phyloP scores from a whole-genome alignment of 2,797 vertebrate genomes.

The Emys orbicularis region DNA sequence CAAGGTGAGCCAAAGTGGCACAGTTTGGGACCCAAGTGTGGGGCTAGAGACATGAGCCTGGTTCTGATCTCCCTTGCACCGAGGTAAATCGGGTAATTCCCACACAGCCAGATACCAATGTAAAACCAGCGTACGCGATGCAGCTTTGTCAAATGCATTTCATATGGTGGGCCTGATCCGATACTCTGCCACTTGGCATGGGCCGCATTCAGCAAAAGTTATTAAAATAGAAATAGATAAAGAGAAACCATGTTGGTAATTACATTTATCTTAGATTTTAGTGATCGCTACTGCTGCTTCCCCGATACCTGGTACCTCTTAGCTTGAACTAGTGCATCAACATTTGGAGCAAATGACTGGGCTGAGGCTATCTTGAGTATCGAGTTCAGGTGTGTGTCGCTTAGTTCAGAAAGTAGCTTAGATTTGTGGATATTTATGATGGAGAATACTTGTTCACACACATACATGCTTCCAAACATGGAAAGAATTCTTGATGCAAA shows the following conservation, averaged over 20 bases:
- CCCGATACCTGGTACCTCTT: no score
- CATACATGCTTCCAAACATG: neutral
- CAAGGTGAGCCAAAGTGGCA: neutral
- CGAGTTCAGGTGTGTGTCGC: neutral
- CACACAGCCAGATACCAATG: neutral
- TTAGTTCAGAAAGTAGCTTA: neutral
- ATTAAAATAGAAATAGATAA: no score
- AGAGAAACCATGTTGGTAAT: no score
- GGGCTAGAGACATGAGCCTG: neutral
- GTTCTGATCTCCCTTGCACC: neutral
- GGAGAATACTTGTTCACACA: conserved; percentile 56
- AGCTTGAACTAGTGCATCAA: no score
- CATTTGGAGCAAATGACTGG: no score
- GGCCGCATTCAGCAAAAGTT: no score
- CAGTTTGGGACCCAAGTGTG: neutral
- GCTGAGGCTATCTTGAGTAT: neutral
- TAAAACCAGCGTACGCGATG: neutral
- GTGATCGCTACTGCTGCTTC: no score
- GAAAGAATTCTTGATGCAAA: neutral
- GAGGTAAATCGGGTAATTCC: neutral
- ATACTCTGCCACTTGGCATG: no score
- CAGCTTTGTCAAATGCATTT: neutral
- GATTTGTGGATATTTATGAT: neutral
- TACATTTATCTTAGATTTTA: no score
- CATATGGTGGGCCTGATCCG: no score